Evolutionary conservation across 2,888 invertebrate genomes (phyloP), one percentile per base, ranked within the genome.

Genomic region (Thymelicus acteon): DNA sequence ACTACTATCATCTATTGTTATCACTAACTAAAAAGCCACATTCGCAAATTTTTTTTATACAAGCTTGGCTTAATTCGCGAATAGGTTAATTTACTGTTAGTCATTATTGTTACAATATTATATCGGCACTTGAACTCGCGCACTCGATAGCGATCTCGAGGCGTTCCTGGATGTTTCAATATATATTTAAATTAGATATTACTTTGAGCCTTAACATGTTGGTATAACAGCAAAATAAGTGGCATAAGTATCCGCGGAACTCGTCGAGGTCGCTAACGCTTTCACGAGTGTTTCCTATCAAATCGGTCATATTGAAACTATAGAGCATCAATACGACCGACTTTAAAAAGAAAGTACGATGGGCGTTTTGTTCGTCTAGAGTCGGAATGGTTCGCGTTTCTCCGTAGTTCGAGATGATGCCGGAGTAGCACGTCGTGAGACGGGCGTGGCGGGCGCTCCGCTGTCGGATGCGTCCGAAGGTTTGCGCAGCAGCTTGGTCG

Each of bases 361-460:
- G 67, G 19, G 74, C 68, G 72, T 65, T 73, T 66, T 71, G 76
- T 77, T 85, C 88, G 86, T 92, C 93, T 96, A 97, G 77, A 96
- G 95, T 92, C 96, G 95, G 94, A 96, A 96, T 79, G 96, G 96
- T 93, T 96, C 96, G 82, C 96, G 95, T 88, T 94, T 92, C 75
- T 94, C 94, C 76, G 88, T 93, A 60, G 94, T 94, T 80, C 85
- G 84, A 73, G 92, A 85, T n/a, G 91, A 82, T 67, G 90, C 84
- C 13, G 92, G 87, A 72, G 94, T 89, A 54, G 85, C 87, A 74
- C 93, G 91, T 75, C 93, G 88, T 40, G 92, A 80, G 71, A 85
- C 83, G 31, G 92, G 89, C 54, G 93, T 89, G 57, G 88, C 79
- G 8, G 93, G 95, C 6, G 95, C 94, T 13, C 95, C 94, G 44